phyloP scores from a whole-genome alignment of 2,113 vertebrate genomes.

The Mungos mungo region DNA sequence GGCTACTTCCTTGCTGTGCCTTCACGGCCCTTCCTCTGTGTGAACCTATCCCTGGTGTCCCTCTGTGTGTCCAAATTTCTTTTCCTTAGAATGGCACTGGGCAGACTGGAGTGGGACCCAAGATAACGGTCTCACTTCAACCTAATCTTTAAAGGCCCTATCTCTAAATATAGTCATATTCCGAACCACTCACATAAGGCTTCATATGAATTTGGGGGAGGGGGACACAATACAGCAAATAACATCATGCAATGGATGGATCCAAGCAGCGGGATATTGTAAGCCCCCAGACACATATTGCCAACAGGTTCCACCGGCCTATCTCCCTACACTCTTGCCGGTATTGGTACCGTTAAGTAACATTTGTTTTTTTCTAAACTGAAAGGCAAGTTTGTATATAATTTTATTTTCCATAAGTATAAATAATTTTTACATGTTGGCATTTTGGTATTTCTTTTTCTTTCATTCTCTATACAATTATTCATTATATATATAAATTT shows the following conservation, averaged over 20 bases:
- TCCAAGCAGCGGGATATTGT: neutral
- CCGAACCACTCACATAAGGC: neutral
- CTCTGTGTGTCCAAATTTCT: neutral
- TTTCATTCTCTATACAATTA: neutral
- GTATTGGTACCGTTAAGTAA: neutral
- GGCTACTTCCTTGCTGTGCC: neutral
- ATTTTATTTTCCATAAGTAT: neutral
- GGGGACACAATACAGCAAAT: neutral
- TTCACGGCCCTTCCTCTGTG: neutral
- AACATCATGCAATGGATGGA: neutral
- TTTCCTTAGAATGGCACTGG: neutral
- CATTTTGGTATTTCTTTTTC: slow-evolving; percentile 29
- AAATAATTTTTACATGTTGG: neutral
- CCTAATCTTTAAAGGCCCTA: neutral
- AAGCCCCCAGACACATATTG: neutral
- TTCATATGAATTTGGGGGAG: neutral
- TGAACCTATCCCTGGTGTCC: neutral
- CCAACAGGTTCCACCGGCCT: neutral
- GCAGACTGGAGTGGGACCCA: neutral
- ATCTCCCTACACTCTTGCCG: neutral
- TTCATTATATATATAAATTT: neutral
- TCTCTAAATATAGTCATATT: neutral
- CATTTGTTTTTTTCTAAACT: neutral
- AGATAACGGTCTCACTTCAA: neutral
- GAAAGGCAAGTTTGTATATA: neutral